phyloP scores from a whole-genome alignment of 2,113 vertebrate genomes.

The Coryphaenoides rupestris region DNA sequence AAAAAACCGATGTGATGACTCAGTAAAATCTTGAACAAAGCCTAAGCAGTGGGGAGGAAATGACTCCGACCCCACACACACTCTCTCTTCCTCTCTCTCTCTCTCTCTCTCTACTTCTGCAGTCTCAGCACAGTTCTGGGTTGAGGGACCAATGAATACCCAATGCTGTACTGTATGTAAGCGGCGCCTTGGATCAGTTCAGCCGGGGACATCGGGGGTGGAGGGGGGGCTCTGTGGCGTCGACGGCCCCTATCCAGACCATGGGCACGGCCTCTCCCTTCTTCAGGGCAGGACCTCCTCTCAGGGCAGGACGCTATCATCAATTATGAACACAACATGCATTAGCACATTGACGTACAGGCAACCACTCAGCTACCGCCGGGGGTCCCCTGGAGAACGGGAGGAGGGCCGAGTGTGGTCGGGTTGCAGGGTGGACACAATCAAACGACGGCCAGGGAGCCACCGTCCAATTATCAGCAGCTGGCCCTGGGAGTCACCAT shows the following conservation, averaged over 20 bases:
- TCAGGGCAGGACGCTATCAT: slow-evolving; percentile 30
- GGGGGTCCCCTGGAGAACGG: no score
- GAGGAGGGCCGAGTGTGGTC: background rate
- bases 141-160: no score
- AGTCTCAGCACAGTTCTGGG: no score
- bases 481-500: slow-evolving; percentile 22
- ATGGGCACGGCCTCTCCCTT: no score
- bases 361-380: background rate
- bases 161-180: no score
- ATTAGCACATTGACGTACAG: slow-evolving; percentile 36
- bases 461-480: slow-evolving; percentile 19
- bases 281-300: slow-evolving; percentile 16
- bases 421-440: background rate
- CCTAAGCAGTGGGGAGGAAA: slow-evolving; percentile 19
- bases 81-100: slow-evolving; percentile 2
- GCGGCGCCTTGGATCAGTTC: no score
- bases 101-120: background rate
- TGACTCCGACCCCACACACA: slow-evolving; percentile 7
- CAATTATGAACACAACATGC: slow-evolving; percentile 46
- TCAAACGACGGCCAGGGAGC: no score
- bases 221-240: background rate
- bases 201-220: no score
- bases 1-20: slow-evolving; percentile 20
- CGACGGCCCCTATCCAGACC: no score
- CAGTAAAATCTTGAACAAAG: slow-evolving; percentile 25